Evolutionary conservation across 2,888 invertebrate genomes (phyloP), one percentile per base, ranked within the genome.

Genomic region (Adelognathus sp.): DNA sequence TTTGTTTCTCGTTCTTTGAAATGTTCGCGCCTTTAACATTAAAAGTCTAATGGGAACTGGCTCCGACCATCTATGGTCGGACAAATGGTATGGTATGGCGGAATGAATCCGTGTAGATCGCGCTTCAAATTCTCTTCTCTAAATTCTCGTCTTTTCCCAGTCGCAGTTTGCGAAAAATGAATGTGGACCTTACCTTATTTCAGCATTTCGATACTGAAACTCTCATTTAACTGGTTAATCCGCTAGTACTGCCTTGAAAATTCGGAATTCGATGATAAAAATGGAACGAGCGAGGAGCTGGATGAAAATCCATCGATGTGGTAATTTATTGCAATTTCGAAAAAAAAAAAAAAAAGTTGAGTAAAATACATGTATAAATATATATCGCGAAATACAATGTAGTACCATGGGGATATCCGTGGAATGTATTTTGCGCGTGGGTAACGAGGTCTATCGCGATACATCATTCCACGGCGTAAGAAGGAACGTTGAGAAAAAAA

Each of bases 401-500:
- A 63, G 58, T 41, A 64, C 46, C 50, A 41, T 39, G 6, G 41
- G 50, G 11, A 21, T 24, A 0, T 33, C 39, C 76, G 70, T 46
- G 76, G 71, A 71, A 72, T 71, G 66, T 71, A 41, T 9, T 54
- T 41, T 16, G 54, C 50, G 71, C 50, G 29, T 27, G 24, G 33
- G 41, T 11, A 27, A n/a, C 21, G 5, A 50, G 4, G 50, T 21
- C 11, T 4, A 4, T 39, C 39, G 29, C 67, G 54, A 66, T 27
- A 54, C 27, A 39, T 24, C 24, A 50, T 54, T 54, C 67, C 54
- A 67, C 67, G 54, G 52, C 27, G 54, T 67, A 11, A n/a, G 39
- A 18, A 67, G 71, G 71, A 70, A 76, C 69, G 63, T 76, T 70
- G 33, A 67, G 39, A 61, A 60, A 69, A 74, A 60, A n/a, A n/a